Base-by-base conservation (phyloP, 2,888 invertebrate species). In the Ectropis crepuscularia region DNA sequence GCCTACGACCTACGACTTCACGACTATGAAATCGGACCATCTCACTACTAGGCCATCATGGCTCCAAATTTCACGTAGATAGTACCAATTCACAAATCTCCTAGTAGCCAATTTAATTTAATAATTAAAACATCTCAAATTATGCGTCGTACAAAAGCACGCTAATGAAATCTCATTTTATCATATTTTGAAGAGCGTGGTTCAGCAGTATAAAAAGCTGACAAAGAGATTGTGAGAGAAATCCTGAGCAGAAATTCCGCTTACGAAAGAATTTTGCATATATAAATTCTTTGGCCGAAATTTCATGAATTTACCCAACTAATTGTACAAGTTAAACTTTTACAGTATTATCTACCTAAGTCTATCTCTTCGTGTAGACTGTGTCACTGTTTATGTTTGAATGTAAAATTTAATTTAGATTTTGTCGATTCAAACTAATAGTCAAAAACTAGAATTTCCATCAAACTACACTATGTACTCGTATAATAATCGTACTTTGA, bases 241-340 rank as follows among this genome's bases (percentile, higher is more conserved):
- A 53, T 57, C 53, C 59, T 43, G 55, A 46, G 47, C 63, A 65
- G 51, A 51, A 65, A 61, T 67, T 68, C 48, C 46, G 57, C 39
- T 59, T 54, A 63, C 61, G 63, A 65, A 68, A 68, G 48, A 68
- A 68, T 68, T 70, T 59, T 62, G 53, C 38, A 55, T 62, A 54
- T 43, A 46, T 64, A 4, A 28, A 67, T 71, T 69, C 57, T 68
- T 67, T 41, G 53, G 51, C 42, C 38, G 68, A 57, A 69, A 71
- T 69, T 61, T 62, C 58, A 43, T 54, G 51, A 54, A 58, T 59
- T 51, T 46, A 37, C 39, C 42, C 39, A 5, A 50, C 37, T 47
- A n/a, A 28, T 41, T 53, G 0, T 11, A 1, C 45, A 41, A 41
- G 8, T 41, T 41, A 41, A 1, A 28, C 16, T 28, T n/a, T n/a